Base-by-base conservation (phyloP, 2,113 vertebrate species). In the Dissostichus mawsoni region DNA sequence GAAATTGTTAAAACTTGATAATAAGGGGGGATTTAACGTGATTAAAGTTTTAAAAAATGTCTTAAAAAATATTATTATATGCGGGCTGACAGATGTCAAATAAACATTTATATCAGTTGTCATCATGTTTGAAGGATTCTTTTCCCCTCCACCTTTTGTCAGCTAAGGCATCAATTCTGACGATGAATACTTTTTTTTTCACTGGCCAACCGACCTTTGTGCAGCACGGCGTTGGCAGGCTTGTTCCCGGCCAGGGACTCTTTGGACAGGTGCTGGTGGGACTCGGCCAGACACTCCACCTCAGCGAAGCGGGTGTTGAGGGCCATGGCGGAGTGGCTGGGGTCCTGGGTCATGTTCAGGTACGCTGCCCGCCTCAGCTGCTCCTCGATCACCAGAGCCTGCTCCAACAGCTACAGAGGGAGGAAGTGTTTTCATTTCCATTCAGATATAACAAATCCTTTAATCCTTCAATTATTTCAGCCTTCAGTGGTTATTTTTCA, bases 181-280 rank as follows among this genome's bases (percentile, higher is more conserved):
- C 52, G 29, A 36, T 58, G 17, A 57, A 1, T 4, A 18, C 29
- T 14, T 41, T 29, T 52, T 66, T 33, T 82, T 17, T 62, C 44
- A 44, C 5, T 4, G 0, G 45, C 66, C 14, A 6, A 48, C 94
- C 0, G 65, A 99, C 97, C 98, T 96, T 99, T 99, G 94, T 99
- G 98, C 89, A 99, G 96, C 53, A 99, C 98, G 0, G 98, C 97
- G 0, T 99, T 99, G 45, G 98, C 98, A 0, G 98, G 98, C 92
- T 99, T 99, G 94, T 99, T 99, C 56, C 98, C 98, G 0, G 97
- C 97, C 2, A 99, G 95, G 5, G 98, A 99, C 94, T 99, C 98
- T 95, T 99, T 99, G 92, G 97, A 98, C 91, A 99, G 96, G 84
- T 99, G 98, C 93, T 99, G 98, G 94, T 99, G 98, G 85, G 97